Conservation (phyloP, 1,140 invertebrate species). For the Drosophila oshimai region DNA sequence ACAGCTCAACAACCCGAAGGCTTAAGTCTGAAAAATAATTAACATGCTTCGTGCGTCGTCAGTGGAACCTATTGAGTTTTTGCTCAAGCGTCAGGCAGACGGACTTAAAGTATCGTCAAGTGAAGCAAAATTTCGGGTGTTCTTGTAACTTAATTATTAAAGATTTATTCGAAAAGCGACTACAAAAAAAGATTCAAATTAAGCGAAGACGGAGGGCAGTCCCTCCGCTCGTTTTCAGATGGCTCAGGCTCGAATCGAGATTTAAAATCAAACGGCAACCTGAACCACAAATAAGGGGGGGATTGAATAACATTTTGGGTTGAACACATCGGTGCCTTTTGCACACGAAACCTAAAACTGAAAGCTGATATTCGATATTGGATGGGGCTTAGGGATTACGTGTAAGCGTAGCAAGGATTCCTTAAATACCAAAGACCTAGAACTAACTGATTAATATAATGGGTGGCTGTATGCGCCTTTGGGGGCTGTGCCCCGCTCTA, state of each 20-base stretch:
- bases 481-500: constrained; percentile 48
- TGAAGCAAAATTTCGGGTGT: constrained; percentile 9
- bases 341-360: constrained; percentile 12
- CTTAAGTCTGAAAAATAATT: constrained; percentile 19
- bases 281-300: not conserved
- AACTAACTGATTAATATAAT: constrained; percentile 42
- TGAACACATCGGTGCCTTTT: not conserved
- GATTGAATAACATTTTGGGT: constrained; percentile 38
- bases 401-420: constrained; percentile 55
- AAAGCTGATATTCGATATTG: constrained; percentile 38
- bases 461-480: not conserved
- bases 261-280: constrained; percentile 26
- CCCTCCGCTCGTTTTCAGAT: not conserved
- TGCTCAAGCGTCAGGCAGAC: constrained; percentile 47
- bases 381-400: constrained; percentile 23
- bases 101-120: constrained; percentile 6
- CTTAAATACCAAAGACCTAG: constrained; percentile 41
- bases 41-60: constrained; percentile 49
- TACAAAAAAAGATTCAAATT: constrained; percentile 10
- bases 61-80: constrained; percentile 24
- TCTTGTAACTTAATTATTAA: constrained; percentile 1
- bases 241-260: not conserved
- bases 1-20: constrained; percentile 18
- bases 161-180: constrained; percentile 56
- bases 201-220: not conserved